Evolutionary conservation across 2,888 invertebrate species (phyloP).

Genomic region (Eupeodes luniger): DNA sequence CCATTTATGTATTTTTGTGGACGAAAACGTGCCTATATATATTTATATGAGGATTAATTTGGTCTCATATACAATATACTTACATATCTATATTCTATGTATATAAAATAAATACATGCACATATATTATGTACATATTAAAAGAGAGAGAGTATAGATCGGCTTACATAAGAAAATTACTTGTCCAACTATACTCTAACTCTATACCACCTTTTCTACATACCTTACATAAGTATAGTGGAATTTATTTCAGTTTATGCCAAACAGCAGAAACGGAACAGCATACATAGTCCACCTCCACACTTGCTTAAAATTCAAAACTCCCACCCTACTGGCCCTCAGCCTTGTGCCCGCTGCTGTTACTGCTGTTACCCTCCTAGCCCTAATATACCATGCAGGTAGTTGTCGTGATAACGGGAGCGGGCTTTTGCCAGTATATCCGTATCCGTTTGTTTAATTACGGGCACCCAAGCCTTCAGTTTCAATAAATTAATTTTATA

Average conservation of each 20-base stretch:
- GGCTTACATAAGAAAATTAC: conserved; percentile 48
- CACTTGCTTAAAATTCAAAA: conserved; percentile 44
- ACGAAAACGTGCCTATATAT: conserved; percentile 28
- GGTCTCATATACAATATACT: conserved; percentile 40
- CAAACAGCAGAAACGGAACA: conserved; percentile 5
- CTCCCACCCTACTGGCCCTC: neutral
- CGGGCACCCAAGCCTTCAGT: conserved; percentile 75
- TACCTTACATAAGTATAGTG: conserved; percentile 39
- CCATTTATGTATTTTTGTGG: neutral
- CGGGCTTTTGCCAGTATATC: conserved; percentile 51
- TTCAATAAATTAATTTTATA: conserved; percentile 76
- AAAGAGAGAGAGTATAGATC: conserved; percentile 12
- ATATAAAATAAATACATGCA: neutral
- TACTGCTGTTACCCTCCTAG: no score
- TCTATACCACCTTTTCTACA: neutral
- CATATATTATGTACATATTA: neutral
- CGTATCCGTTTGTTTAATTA: conserved; percentile 67
- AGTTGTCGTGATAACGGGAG: conserved; percentile 29
- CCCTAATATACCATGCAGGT: conserved; percentile 45
- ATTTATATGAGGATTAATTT: conserved; percentile 60
- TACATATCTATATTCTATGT: neutral
- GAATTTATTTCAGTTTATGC: conserved; percentile 54
- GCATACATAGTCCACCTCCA: conserved; percentile 48
- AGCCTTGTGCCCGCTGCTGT: neutral
- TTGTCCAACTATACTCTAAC: conserved; percentile 53